These are phyloP conservation scores for Spea bombifrons DNA, from an alignment of 2,113 vertebrate genomes.

Conservation along the genomic window DNA sequence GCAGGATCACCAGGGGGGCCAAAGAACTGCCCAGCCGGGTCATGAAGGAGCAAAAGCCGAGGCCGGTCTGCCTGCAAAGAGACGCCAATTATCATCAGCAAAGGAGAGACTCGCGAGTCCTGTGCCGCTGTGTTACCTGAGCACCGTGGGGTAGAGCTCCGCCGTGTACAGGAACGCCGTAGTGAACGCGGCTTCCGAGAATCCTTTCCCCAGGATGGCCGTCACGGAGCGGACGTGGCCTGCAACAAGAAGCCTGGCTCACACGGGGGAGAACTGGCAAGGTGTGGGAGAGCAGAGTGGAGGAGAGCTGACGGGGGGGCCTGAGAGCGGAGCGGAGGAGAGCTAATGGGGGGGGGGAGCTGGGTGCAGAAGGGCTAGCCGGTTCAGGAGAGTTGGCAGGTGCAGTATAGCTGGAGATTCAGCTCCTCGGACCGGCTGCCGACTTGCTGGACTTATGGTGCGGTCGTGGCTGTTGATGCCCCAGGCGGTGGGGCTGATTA, in stretches of 20 bases:
- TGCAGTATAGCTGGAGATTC: too few species aligned
- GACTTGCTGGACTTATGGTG: too few species aligned
- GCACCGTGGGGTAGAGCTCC: constrained; percentile 80
- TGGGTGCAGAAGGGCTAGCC: constrained; percentile 25
- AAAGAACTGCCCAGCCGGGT: constrained; percentile 71
- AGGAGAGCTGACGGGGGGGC: too few species aligned
- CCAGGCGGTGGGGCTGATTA: too few species aligned
- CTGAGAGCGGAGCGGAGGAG: too few species aligned
- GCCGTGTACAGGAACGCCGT: constrained; percentile 73
- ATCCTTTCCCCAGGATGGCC: constrained; percentile 72
- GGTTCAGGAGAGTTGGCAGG: too few species aligned
- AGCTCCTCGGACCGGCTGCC: too few species aligned
- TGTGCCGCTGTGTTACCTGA: constrained; percentile 68
- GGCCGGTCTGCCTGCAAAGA: constrained; percentile 71
- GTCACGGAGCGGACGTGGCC: constrained; percentile 64
- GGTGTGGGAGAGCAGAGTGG: too few species aligned
- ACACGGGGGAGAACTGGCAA: not conserved
- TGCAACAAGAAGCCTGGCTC: not conserved
- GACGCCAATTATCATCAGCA: not conserved
- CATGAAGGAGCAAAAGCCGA: constrained; percentile 72
- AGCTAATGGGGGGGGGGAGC: not conserved
- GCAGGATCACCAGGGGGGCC: constrained; percentile 70
- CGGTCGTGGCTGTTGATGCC: too few species aligned
- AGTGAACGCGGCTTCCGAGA: constrained; percentile 74
- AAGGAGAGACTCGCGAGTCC: too few species aligned